Base-by-base conservation (phyloP, 2,113 vertebrate species). In the Nannobrachium achirus region DNA sequence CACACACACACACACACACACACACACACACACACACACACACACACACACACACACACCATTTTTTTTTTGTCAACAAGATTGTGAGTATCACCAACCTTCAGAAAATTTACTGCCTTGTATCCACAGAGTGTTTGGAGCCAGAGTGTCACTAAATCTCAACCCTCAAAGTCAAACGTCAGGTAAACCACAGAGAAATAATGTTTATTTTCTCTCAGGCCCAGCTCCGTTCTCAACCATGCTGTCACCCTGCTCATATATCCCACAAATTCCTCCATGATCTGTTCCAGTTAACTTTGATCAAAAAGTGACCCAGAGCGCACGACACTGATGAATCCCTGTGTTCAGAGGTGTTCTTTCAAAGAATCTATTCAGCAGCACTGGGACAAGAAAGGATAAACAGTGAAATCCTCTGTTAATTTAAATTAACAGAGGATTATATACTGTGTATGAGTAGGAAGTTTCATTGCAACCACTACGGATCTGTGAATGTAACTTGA, bases 151-250 rank as follows among this genome's bases (percentile, higher is more conserved):
- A 89, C 89, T 93, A 92, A 93, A 93, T 92, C 91, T 89, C 78
- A 76, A 71, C 84, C 81, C 89, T 92, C 92, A 93, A 93, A 93
- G 91, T 93, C 90, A 93, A 92, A 92, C 83, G 89, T 91, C 91
- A 92, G 82, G 86, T 86, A 89, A 89, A 89, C 83, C 86, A 77
- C 82, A 69, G 89, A 93, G 90, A 93, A 93, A 92, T 90, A 90
- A 92, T 93, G 92, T 92, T 93, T 92, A 92, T 92, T 92, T 93
- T 93, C 90, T 87, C 81, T 87, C 82, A 87, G 81, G 79, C 85
- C 82, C 75, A 83, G 84, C 82, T 79, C 85, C 78, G 86, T 88
- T 89, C 81, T 88, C 89, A 88, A 89, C 85, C 89, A 89, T 85
- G 80, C 83, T 90, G 88, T 89, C 84, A 89, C 69, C 56, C 39